phyloP scores from a whole-genome alignment of 2,888 invertebrate genomes.

The Choristoneura rosaceana region DNA sequence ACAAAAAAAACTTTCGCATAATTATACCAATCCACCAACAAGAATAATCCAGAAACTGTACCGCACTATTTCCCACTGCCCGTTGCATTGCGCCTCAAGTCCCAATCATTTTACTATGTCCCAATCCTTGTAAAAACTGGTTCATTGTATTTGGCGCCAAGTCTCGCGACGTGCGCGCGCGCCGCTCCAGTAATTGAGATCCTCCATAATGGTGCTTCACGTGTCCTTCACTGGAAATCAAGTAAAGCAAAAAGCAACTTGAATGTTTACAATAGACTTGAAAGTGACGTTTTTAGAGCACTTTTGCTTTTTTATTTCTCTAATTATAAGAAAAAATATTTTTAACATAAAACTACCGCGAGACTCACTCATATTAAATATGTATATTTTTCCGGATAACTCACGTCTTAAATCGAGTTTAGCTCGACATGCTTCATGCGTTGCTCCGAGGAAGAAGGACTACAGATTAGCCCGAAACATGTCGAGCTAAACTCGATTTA shows the following conservation, averaged over 20 bases:
- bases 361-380: no score
- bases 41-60: not conserved
- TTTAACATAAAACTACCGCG: no score
- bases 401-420: no score
- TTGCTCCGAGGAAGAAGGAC: no score
- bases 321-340: no score
- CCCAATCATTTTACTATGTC: not conserved
- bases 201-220: not conserved
- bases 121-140: not conserved
- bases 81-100: not conserved
- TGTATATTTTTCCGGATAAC: no score
- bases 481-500: no score
- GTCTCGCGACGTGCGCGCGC: conserved; percentile 8
- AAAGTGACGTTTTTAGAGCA: not conserved
- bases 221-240: not conserved
- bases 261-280: not conserved
- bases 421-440: no score
- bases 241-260: not conserved
- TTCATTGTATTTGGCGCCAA: conserved; percentile 17
- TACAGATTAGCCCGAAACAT: no score
- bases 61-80: not conserved
- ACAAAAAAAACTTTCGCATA: no score
- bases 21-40: no score
- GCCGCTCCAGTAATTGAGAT: conserved; percentile 43
- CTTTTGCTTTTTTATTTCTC: not conserved